These are phyloP conservation scores for Lasioglossum leucozonium DNA, from an alignment of 2,888 invertebrate genomes.

Conservation along the genomic window DNA sequence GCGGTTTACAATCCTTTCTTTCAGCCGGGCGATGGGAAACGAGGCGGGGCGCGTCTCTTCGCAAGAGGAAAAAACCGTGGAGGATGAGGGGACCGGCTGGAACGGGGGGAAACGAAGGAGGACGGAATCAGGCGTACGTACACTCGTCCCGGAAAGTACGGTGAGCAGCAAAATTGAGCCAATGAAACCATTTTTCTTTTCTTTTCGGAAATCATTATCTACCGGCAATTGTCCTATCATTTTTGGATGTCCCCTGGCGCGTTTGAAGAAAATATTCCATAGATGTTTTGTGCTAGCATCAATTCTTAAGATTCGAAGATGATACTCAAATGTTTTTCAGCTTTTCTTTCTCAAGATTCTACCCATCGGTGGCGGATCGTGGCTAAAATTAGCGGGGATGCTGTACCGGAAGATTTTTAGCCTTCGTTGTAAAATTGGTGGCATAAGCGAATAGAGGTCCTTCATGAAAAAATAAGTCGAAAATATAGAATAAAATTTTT, in stretches of 20 bases:
- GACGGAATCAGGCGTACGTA: conserved; percentile 51
- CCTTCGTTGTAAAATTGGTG: too few species aligned
- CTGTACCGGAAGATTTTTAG: too few species aligned
- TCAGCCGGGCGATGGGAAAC: conserved; percentile 62
- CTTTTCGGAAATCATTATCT: background rate
- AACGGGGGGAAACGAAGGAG: background rate
- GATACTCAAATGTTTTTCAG: background rate
- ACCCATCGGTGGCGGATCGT: too few species aligned
- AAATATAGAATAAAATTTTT: too few species aligned
- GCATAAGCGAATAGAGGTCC: too few species aligned
- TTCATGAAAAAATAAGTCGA: too few species aligned
- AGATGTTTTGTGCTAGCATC: background rate
- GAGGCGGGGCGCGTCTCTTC: conserved; percentile 50
- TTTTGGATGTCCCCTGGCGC: background rate
- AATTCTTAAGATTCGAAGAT: background rate
- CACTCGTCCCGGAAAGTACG: conserved; percentile 9
- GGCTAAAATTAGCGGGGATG: too few species aligned
- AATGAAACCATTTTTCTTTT: too few species aligned
- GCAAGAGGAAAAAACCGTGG: conserved; percentile 19
- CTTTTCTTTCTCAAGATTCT: background rate
- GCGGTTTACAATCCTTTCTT: conserved; percentile 75
- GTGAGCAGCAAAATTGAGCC: background rate
- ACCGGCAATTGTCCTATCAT: background rate
- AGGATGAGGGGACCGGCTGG: background rate
- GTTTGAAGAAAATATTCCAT: background rate